phyloP scores from a whole-genome alignment of 2,113 vertebrate species.

The Anarrhichthys ocellatus region DNA sequence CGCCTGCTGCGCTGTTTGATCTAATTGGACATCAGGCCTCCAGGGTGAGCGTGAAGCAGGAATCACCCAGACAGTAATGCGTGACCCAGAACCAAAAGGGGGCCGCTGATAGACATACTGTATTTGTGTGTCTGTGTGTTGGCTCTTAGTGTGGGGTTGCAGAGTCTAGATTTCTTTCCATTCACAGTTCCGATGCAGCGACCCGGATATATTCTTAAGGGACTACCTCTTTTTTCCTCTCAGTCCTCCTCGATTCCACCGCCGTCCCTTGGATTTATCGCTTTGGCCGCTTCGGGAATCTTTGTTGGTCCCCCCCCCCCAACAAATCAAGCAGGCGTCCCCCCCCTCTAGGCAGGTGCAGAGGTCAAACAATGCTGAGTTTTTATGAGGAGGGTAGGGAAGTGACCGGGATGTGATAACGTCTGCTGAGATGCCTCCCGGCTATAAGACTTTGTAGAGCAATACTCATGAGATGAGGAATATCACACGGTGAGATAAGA shows the following conservation, averaged over 20 bases:
- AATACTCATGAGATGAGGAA: conserved; percentile 58
- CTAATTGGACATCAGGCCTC: conserved; percentile 68
- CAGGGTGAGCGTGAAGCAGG: conserved; percentile 44
- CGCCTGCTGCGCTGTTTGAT: conserved; percentile 43
- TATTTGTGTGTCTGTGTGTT: conserved; percentile 13
- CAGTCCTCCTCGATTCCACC: neutral
- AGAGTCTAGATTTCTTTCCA: conserved; percentile 21
- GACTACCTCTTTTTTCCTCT: conserved; percentile 8
- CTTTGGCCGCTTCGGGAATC: conserved; percentile 42
- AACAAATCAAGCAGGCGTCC: conserved; percentile 52
- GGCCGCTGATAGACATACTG: neutral
- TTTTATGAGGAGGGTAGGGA: conserved; percentile 48
- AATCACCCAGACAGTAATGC: conserved; percentile 49
- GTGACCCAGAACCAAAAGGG: conserved; percentile 50
- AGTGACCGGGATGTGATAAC: conserved; percentile 41
- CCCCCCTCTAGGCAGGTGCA: conserved; percentile 51
- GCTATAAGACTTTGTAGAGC: conserved; percentile 33
- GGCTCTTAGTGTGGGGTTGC: conserved; percentile 1
- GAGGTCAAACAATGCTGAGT: conserved; percentile 58
- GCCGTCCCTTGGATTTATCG: conserved; percentile 33
- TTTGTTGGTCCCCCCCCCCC: neutral
- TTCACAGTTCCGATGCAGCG: neutral
- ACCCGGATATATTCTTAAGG: conserved; percentile 6
- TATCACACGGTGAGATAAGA: conserved; percentile 50
- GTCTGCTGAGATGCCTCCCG: conserved; percentile 36